Evolutionary conservation across 1,140 invertebrate species (phyloP), one percentile per base, ranked within the genome.

Genomic region (Coenobita brevimanus): DNA sequence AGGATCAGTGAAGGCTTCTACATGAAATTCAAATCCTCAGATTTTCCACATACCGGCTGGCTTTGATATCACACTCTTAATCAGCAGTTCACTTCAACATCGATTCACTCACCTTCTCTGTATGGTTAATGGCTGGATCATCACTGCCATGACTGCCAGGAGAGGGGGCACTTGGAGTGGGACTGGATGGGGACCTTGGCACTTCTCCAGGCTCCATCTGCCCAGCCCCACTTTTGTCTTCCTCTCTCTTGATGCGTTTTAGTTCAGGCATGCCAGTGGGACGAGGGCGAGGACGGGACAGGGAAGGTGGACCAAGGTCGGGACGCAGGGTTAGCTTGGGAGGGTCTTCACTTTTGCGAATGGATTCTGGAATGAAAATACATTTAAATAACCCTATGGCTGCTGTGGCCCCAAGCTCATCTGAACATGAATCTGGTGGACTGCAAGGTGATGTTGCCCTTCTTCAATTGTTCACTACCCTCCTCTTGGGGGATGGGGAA

Each of bases 251-350:
- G 46, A 88, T 82, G 33, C 86, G 71, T 57, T 88, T 88, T 36
- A 85, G 89, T 24, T 87, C 84, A 69, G 80, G 89, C 80, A 84
- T 81, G 75, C 71, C 67, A 67, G 84, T 10, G 17, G 85, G 76
- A 3, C 85, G 75, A 71, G 76, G 67, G 1, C 76, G 75, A 50
- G 89, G 36, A 27, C 84, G 71, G 36, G 73, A 62, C 30, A 50
- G 33, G 64, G 43, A 38, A 43, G 64, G 79, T n/a, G 76, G 69
- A 57, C 73, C 82, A 76, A 88, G 60, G 41, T 81, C 88, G 50
- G 86, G 90, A 1, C 88, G 75, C 21, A 82, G 78, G 15, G 90
- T 90, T 43, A 90, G 41, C 60, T 89, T 90, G 10, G 90, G 90
- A 60, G 88, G 90, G 21, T 89, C 87, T 62, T 89, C 90, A 57